Base-by-base conservation (phyloP, 1,140 invertebrate genomes). In the Sminthurides bifidus region DNA sequence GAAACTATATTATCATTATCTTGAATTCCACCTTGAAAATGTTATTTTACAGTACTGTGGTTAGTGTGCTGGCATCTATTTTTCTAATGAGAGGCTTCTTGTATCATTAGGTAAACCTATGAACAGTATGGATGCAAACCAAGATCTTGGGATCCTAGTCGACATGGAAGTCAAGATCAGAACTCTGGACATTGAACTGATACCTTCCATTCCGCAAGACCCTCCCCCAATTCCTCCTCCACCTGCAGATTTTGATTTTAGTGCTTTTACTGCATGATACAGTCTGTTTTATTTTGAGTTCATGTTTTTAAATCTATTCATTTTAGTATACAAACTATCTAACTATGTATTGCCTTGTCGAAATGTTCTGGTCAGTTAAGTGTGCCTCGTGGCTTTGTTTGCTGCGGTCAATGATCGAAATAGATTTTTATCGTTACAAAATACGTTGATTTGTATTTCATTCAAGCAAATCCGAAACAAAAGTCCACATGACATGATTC, bases 81-180 rank as follows among this genome's bases (percentile, higher is more conserved):
- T 23, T 55, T n/a, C 14, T 41, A 31, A 41, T 21, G 6, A 31
- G 21, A 52, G 33, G 21, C 33, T 35, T 55, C n/a, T 58, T 6
- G 8, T 56, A 46, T 60, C 67, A 70, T 24, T 63, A 82, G 78
- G 85, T 19, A 84, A 85, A 67, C 79, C 81, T 70, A 96, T 98
- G 91, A 77, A 75, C 0, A 96, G 92, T 67, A 84, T 86, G 68
- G 83, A 90, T 66, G 85, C 83, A 56, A 82, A 85, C 61, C 82
- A 84, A 69, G 93, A 98, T 73, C 74, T 95, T 61, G 88, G 95
- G 66, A 90, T 84, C 30, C 74, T 98, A 44, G 73, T 97, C 2
- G 87, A 87, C 4, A 94, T 97, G 89, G 92, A 98, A 68, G 92
- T 97, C 17, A 95, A 96, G 72, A 76, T 98, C 24, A 75, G 90